These are phyloP conservation scores for Sebastiscus tertius DNA, from an alignment of 2,797 vertebrate species.

Conservation along the genomic window DNA sequence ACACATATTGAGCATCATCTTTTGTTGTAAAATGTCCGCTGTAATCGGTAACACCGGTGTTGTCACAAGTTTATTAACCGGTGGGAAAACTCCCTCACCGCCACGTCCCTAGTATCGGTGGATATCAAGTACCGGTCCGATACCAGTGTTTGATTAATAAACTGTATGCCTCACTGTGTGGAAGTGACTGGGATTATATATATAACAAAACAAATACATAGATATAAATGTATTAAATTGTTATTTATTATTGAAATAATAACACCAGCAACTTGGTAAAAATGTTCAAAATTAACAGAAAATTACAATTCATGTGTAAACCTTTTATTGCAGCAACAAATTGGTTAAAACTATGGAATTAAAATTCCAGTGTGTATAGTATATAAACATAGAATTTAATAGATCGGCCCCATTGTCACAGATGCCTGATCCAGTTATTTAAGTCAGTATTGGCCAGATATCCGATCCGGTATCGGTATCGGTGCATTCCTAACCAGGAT, in stretches of 20 bases:
- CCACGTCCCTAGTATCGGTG: too few relatives aligned
- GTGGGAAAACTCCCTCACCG: rapidly evolving
- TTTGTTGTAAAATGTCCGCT: too few relatives aligned
- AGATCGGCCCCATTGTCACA: neutral
- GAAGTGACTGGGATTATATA: too few relatives aligned
- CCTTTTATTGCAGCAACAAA: neutral
- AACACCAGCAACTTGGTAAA: neutral
- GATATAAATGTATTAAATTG: neutral
- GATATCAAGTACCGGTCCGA: neutral
- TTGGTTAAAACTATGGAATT: neutral
- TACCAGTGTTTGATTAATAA: neutral
- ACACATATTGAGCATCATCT: too few relatives aligned
- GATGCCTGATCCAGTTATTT: neutral
- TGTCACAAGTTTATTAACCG: too few relatives aligned
- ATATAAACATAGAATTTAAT: neutral
- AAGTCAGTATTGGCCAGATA: neutral
- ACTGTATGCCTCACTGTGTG: neutral
- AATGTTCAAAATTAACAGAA: neutral
- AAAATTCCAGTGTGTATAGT: neutral
- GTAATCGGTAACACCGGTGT: too few relatives aligned
- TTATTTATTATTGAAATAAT: neutral
- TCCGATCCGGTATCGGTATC: neutral
- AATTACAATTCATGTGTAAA: too few relatives aligned
- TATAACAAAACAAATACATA: neutral
- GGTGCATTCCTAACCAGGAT: neutral